A percentile compares a stretch with the other conserved stretches of the same genome.
These are phyloP conservation scores for Lordiphosa fenestrarum DNA, from an alignment of 2,888 invertebrate species.

Conservation along the genomic window DNA sequence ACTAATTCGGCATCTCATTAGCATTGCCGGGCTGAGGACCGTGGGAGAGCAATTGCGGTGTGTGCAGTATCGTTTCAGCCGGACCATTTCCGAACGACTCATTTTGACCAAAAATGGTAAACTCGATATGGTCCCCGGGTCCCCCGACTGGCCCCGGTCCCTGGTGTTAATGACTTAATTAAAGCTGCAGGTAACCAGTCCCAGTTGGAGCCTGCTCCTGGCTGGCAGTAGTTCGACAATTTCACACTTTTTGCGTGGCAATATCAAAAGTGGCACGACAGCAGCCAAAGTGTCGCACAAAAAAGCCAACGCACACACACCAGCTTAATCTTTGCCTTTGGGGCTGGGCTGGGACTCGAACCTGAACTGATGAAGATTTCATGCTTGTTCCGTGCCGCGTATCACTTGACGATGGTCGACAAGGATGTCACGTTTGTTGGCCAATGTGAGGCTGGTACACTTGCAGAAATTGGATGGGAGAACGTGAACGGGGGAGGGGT, in stretches of 20 bases:
- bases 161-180: slow-evolving; percentile 78
- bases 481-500: no score
- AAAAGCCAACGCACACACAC: slow-evolving; percentile 18
- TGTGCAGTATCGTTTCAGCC: slow-evolving; percentile 64
- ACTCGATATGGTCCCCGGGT: slow-evolving; percentile 60
- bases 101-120: slow-evolving; percentile 72
- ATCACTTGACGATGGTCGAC: slow-evolving; percentile 58
- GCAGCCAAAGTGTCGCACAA: slow-evolving; percentile 40
- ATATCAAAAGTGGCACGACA: slow-evolving; percentile 50
- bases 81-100: slow-evolving; percentile 43
- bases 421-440: slow-evolving; percentile 21
- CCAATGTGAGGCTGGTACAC: background rate
- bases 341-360: slow-evolving; percentile 11
- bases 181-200: slow-evolving; percentile 54
- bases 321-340: slow-evolving; percentile 53
- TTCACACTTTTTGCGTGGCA: slow-evolving; percentile 72
- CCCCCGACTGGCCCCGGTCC: slow-evolving; percentile 40
- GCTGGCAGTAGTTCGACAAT: slow-evolving; percentile 67
- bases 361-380: slow-evolving; percentile 52
- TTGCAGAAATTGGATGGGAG: background rate
- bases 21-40: slow-evolving; percentile 31
- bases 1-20: slow-evolving; percentile 31
- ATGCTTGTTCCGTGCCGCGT: slow-evolving; percentile 74
- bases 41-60: slow-evolving; percentile 66
- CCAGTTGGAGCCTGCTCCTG: slow-evolving; percentile 22